These are phyloP conservation scores for Drosophila mettleri DNA, from an alignment of 2,888 invertebrate species.

Conservation along the genomic window DNA sequence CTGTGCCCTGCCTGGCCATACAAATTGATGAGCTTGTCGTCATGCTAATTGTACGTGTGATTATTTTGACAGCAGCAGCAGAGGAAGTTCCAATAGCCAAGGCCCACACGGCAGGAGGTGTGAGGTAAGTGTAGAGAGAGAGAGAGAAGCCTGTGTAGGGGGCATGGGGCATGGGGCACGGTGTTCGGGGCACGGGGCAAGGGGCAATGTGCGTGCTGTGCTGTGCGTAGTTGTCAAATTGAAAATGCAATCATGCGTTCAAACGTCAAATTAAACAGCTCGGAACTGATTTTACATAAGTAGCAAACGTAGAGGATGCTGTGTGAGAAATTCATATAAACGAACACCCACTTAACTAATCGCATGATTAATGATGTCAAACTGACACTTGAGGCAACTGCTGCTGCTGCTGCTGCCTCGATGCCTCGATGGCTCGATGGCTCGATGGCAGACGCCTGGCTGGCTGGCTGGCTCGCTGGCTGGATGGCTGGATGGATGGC, in stretches of 20 bases:
- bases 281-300: slow-evolving; percentile 78
- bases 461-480: slow-evolving; percentile 38
- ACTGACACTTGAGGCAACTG: slow-evolving; percentile 72
- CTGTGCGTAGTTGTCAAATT: slow-evolving; percentile 72
- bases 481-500: slow-evolving; percentile 13
- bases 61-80: slow-evolving; percentile 78
- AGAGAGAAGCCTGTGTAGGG: neutral
- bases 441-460: slow-evolving; percentile 40
- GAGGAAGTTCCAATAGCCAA: slow-evolving; percentile 49
- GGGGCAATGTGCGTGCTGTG: slow-evolving; percentile 44
- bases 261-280: slow-evolving; percentile 82
- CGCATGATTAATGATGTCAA: slow-evolving; percentile 84
- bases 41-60: slow-evolving; percentile 82
- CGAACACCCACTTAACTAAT: slow-evolving; percentile 83
- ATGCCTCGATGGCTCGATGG: slow-evolving; percentile 10
- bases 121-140: neutral
- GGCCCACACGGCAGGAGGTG: slow-evolving; percentile 35
- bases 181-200: slow-evolving; percentile 25
- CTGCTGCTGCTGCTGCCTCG: neutral
- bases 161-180: slow-evolving; percentile 39
- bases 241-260: slow-evolving; percentile 82
- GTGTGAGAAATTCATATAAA: slow-evolving; percentile 35
- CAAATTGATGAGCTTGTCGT: slow-evolving; percentile 78
- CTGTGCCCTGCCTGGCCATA: slow-evolving; percentile 19
- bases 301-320: slow-evolving; percentile 42